These are phyloP conservation scores for Cantharis rufa DNA, from an alignment of 2,888 invertebrate genomes.

Conservation along the genomic window DNA sequence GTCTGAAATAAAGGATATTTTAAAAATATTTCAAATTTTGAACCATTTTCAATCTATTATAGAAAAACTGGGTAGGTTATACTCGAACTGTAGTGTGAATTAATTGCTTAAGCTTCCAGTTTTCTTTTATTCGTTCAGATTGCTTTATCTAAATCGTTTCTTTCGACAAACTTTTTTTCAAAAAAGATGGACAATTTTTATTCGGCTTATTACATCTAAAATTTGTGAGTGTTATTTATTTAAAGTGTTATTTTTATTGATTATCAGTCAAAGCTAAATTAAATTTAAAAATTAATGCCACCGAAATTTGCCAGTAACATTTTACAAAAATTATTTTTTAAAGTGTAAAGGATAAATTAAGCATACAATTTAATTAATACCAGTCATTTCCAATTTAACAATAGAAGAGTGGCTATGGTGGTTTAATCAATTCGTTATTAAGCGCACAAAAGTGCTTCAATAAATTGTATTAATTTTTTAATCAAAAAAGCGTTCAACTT, in stretches of 20 bases:
- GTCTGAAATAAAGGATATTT: too few relatives aligned
- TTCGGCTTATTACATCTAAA: not conserved
- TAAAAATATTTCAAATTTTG: too few relatives aligned
- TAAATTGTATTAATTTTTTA: not conserved
- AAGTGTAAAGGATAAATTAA: not conserved
- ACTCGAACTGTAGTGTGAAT: too few relatives aligned
- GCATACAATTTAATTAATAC: not conserved
- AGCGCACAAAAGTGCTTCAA: not conserved
- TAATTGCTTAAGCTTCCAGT: too few relatives aligned
- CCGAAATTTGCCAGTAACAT: not conserved
- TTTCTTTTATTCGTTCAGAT: too few relatives aligned
- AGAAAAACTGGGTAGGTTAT: too few relatives aligned
- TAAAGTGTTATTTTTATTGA: not conserved
- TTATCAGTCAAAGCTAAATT: not conserved
- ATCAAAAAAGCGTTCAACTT: not conserved
- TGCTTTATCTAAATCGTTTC: too few relatives aligned
- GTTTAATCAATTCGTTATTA: not conserved
- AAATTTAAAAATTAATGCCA: not conserved
- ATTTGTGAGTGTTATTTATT: not conserved
- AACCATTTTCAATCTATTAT: too few relatives aligned
- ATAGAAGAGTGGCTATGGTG: not conserved
- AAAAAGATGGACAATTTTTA: too few relatives aligned
- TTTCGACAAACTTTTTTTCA: too few relatives aligned
- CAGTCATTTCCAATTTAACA: not conserved
- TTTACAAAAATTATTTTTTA: not conserved